Conservation (phyloP, 2,888 invertebrate species). For the Strigamia transsilvanica region DNA sequence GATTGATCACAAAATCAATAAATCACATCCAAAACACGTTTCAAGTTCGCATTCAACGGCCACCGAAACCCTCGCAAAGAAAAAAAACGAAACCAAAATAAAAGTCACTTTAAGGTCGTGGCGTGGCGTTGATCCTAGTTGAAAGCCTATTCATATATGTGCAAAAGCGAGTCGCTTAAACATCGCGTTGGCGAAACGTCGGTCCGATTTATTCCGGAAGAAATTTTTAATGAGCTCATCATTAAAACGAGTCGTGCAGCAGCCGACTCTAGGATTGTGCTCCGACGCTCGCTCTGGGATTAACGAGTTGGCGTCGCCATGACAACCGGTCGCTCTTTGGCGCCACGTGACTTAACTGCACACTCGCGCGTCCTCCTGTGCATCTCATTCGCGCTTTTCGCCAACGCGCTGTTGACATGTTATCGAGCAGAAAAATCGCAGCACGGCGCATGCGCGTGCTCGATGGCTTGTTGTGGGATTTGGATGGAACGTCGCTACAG, state of each 20-base stretch:
- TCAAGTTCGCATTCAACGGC: too few species aligned
- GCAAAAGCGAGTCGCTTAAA: background rate
- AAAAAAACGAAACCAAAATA: too few species aligned
- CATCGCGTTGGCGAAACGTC: background rate
- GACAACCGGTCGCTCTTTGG: conserved; percentile 3
- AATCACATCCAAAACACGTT: too few species aligned
- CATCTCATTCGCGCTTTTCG: conserved; percentile 28
- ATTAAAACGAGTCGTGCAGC: conserved; percentile 44
- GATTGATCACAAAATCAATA: too few species aligned
- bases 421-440: conserved; percentile 33
- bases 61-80: too few species aligned
- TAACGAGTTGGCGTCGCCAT: conserved; percentile 34
- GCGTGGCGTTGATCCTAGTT: too few species aligned
- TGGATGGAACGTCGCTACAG: background rate
- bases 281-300: conserved; percentile 17
- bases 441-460: background rate
- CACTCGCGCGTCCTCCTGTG: conserved; percentile 18
- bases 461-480: conserved; percentile 21
- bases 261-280: conserved; percentile 30
- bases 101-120: too few species aligned
- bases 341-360: conserved; percentile 48
- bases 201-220: conserved; percentile 3
- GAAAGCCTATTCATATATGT: background rate
- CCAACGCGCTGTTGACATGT: conserved; percentile 41
- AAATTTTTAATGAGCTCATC: conserved; percentile 48